These are phyloP conservation scores for Ophion slaviceki DNA, from an alignment of 2,888 invertebrate genomes.

Conservation along the genomic window DNA sequence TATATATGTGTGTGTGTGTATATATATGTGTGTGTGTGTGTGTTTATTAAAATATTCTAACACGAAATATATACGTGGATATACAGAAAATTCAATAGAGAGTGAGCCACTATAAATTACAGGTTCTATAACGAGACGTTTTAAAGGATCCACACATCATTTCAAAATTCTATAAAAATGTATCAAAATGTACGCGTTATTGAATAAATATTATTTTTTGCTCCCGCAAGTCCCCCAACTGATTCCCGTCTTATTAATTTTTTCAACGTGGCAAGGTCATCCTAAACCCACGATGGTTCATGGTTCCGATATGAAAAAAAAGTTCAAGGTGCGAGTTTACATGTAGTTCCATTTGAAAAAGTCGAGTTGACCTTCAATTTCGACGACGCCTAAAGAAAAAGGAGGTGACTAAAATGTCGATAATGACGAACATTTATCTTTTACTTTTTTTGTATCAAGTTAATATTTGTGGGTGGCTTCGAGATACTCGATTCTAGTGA, in stretches of 20 bases:
- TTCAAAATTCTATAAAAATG: neutral
- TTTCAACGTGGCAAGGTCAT: neutral
- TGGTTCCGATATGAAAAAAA: neutral
- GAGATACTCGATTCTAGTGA: neutral
- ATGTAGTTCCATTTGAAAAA: neutral
- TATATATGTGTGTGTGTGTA: slow-evolving; percentile 25
- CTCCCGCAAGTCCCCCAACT: neutral
- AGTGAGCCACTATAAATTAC: neutral
- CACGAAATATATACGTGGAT: slow-evolving; percentile 11
- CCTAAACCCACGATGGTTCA: neutral
- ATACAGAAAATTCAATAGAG: neutral
- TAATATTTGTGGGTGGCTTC: neutral
- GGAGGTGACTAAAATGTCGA: neutral
- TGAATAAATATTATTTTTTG: neutral
- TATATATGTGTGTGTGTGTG: too few species aligned
- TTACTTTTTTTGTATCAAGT: neutral
- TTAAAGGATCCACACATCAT: neutral
- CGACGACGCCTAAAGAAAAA: neutral
- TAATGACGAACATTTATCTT: neutral
- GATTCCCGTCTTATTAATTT: neutral
- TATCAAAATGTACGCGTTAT: neutral
- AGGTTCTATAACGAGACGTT: too few species aligned
- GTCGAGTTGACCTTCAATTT: neutral
- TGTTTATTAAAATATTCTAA: slow-evolving; percentile 32
- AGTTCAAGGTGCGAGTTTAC: neutral